These are phyloP conservation scores for Drosophila buzzatii DNA, from an alignment of 2,888 invertebrate genomes.

Conservation along the genomic window DNA sequence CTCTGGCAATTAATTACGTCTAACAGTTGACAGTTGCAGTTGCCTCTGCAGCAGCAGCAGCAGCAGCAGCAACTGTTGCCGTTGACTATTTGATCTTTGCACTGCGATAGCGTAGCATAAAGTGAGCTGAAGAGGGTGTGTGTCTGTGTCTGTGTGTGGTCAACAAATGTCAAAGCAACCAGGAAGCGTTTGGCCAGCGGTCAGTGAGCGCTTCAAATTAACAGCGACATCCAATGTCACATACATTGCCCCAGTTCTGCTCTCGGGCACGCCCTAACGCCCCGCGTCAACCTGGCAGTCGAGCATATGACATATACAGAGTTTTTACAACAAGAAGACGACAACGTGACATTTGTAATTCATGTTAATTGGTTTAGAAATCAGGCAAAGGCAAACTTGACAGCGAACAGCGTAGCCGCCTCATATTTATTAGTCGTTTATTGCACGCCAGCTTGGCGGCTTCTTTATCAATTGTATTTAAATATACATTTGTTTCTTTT, in stretches of 20 bases:
- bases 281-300: slow-evolving; percentile 3
- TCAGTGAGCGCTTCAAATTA: slow-evolving; percentile 62
- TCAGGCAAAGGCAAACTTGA: slow-evolving; percentile 50
- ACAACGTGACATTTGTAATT: slow-evolving; percentile 62
- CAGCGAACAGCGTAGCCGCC: slow-evolving; percentile 41
- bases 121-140: slow-evolving; percentile 29
- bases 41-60: slow-evolving; percentile 51
- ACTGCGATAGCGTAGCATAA: slow-evolving; percentile 70
- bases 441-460: slow-evolving; percentile 32
- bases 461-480: slow-evolving; percentile 51
- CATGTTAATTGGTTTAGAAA: slow-evolving; percentile 69
- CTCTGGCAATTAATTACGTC: slow-evolving; percentile 76
- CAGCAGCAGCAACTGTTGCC: slow-evolving; percentile 51
- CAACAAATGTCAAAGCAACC: slow-evolving; percentile 69
- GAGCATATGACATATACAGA: slow-evolving; percentile 45
- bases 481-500: slow-evolving; percentile 23
- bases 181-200: slow-evolving; percentile 60
- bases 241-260: slow-evolving; percentile 41
- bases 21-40: slow-evolving; percentile 68
- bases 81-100: slow-evolving; percentile 79
- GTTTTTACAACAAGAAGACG: slow-evolving; percentile 31
- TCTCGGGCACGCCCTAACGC: slow-evolving; percentile 13
- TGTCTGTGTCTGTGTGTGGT: slow-evolving; percentile 48
- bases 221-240: slow-evolving; percentile 63
- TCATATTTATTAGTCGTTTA: slow-evolving; percentile 55